Evolutionary conservation across 2,113 vertebrate species (phyloP).

Genomic region (Pseudolaguvia tuberculata): DNA sequence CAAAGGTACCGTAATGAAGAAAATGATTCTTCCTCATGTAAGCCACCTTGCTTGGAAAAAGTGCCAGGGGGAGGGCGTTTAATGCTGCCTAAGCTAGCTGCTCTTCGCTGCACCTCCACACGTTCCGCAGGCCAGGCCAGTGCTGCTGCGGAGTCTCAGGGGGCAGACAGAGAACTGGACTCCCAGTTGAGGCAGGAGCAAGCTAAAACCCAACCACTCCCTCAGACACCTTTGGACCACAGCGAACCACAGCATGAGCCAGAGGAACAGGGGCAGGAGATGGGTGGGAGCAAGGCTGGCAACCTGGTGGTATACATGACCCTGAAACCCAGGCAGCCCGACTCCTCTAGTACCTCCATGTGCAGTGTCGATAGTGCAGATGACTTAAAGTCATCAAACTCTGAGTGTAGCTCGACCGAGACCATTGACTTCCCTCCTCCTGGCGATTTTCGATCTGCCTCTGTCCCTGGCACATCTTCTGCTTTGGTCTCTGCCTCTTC

Average conservation of each 20-base stretch:
- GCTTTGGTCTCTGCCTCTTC: constrained; percentile 72
- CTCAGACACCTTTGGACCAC: constrained; percentile 62
- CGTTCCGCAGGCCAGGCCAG: constrained; percentile 70
- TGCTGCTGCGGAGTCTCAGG: constrained; percentile 55
- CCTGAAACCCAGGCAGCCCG: constrained; percentile 79
- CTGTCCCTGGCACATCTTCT: constrained; percentile 63
- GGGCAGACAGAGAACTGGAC: constrained; percentile 68
- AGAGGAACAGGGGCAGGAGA: constrained; percentile 77
- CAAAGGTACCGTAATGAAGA: constrained; percentile 97
- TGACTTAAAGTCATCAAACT: constrained; percentile 85
- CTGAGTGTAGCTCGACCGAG: constrained; percentile 90
- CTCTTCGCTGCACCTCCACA: constrained; percentile 64
- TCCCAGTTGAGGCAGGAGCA: constrained; percentile 36
- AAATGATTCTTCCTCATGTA: constrained; percentile 80
- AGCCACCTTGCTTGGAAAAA: constrained; percentile 80
- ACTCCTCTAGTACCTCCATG: constrained; percentile 82
- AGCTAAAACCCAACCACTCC: constrained; percentile 33
- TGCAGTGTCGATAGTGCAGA: constrained; percentile 87
- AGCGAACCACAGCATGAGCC: constrained; percentile 66
- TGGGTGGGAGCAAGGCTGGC: constrained; percentile 75
- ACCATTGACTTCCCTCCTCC: constrained; percentile 85
- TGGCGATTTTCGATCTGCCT: constrained; percentile 77
- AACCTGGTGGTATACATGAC: constrained; percentile 83
- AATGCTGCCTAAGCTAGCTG: constrained; percentile 72
- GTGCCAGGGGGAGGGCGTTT: constrained; percentile 72